Base-by-base conservation (phyloP, 2,888 invertebrate species). In the Tuberolachnus salignus region DNA sequence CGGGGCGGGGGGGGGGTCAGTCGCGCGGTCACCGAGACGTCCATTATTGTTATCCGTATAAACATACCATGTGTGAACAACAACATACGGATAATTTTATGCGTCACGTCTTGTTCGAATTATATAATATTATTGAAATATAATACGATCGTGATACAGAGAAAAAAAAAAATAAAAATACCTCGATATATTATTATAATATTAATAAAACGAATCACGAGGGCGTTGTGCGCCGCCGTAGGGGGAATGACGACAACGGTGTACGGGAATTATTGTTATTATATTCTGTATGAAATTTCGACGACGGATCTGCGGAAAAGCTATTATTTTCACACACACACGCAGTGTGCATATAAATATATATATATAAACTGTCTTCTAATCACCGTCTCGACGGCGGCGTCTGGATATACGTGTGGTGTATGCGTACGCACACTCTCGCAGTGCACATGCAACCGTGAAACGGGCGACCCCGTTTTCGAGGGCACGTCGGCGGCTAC, bases 391-490 rank as follows among this genome's bases (percentile, higher is more conserved):
- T 44, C 55, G 21, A 21, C 44, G 42, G 55, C 26, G 14, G 14
- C 13, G 21, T 44, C 21, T 64, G 64, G 19, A 13, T 19, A 53
- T 19, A 53, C 46, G 46, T 8, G n/a, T n/a, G 19, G 21, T 26
- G 23, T 21, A 8, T 34, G 19, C 16, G 64, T n/a, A 10, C 34
- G 9, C 44, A n/a, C 46, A 19, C 21, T 14, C 21, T 19, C 42
- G n/a, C 49, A 14, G 72, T 74, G 63, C 74, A 64, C 63, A 74
- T 74, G 75, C 75, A 75, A 67, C 75, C 75, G 67, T 49, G 74
- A 75, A 75, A 75, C 51, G 26, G 55, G 14, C 75, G 75, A 75
- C 75, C 75, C 66, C 66, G n/a, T 75, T 69, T 75, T 67, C 75
- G 75, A 75, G 67, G 66, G 26, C 49, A 67, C 23, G 23, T 26